phyloP scores from a whole-genome alignment of 2,888 invertebrate species.

The Unio pictorum region DNA sequence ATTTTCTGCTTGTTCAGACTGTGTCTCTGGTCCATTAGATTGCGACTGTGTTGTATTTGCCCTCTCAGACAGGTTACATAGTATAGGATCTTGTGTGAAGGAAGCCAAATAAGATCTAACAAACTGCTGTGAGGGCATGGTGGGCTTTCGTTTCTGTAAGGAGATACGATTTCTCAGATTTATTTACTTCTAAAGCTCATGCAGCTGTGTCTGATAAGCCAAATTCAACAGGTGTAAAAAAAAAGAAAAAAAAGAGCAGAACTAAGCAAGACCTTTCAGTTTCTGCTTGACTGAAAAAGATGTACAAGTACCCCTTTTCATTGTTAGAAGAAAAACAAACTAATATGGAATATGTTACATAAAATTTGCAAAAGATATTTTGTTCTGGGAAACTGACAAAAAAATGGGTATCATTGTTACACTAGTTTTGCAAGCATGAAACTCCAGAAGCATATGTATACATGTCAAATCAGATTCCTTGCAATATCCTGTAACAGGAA shows the following conservation, averaged over 20 bases:
- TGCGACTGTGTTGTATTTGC: not conserved
- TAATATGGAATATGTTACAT: no score
- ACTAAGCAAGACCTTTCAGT: not conserved
- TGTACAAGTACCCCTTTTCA: not conserved
- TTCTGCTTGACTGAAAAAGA: not conserved
- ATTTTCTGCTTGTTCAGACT: no score
- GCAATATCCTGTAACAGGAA: no score
- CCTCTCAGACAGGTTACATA: constrained; percentile 5
- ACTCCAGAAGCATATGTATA: no score
- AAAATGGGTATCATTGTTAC: no score
- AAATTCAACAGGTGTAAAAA: not conserved
- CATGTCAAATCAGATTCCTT: no score
- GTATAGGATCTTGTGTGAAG: constrained; percentile 88
- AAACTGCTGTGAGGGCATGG: constrained; percentile 89
- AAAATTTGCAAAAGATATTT: no score
- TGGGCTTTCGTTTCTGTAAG: constrained; percentile 74
- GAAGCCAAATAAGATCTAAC: constrained; percentile 90
- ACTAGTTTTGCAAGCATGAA: no score
- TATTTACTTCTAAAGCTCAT: not conserved
- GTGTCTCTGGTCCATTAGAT: no score
- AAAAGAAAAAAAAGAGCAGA: not conserved
- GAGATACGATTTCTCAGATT: constrained; percentile 2
- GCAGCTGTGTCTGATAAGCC: not conserved
- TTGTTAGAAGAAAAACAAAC: no score
- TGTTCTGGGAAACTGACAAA: no score